phyloP scores from a whole-genome alignment of 2,888 invertebrate species.

The Ganaspis brasiliensis region DNA sequence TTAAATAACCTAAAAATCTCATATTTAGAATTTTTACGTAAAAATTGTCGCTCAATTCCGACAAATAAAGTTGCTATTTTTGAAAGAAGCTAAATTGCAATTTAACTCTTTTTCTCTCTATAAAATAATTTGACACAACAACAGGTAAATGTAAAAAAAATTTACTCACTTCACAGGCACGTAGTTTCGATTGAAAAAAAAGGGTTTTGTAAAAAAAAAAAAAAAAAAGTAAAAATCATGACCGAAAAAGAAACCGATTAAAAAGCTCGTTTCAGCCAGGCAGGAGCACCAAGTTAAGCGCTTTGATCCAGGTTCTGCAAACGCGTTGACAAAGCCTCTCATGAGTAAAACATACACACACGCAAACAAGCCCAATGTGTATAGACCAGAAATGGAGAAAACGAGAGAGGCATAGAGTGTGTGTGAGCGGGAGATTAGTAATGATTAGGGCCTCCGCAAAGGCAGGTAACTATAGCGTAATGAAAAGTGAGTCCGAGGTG shows the following conservation, averaged over 20 bases:
- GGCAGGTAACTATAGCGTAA: slow-evolving; percentile 33
- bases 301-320: slow-evolving; percentile 41
- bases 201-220: too few relatives aligned
- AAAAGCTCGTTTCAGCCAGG: slow-evolving; percentile 40
- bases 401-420: slow-evolving; percentile 1
- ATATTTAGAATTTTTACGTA: too few relatives aligned
- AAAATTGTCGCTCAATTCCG: neutral
- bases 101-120: neutral
- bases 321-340: slow-evolving; percentile 27
- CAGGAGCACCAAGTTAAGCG: slow-evolving; percentile 31
- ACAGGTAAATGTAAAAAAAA: neutral
- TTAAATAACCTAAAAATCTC: too few relatives aligned
- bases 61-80: neutral
- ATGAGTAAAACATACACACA: slow-evolving; percentile 23
- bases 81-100: neutral
- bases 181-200: neutral
- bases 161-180: slow-evolving; percentile 2
- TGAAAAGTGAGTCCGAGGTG: slow-evolving; percentile 31
- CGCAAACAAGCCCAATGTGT: slow-evolving; percentile 29
- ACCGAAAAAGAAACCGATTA: slow-evolving; percentile 31
- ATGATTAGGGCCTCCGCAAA: slow-evolving; percentile 46
- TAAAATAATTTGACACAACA: slow-evolving; percentile 1
- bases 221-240: neutral
- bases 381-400: slow-evolving; percentile 20
- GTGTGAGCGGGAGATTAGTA: slow-evolving; percentile 26